Percentiles rank a stretch among this genome's conserved stretches.
phyloP scores from a whole-genome alignment of 2,797 vertebrate species.

The Lithobates pipiens region DNA sequence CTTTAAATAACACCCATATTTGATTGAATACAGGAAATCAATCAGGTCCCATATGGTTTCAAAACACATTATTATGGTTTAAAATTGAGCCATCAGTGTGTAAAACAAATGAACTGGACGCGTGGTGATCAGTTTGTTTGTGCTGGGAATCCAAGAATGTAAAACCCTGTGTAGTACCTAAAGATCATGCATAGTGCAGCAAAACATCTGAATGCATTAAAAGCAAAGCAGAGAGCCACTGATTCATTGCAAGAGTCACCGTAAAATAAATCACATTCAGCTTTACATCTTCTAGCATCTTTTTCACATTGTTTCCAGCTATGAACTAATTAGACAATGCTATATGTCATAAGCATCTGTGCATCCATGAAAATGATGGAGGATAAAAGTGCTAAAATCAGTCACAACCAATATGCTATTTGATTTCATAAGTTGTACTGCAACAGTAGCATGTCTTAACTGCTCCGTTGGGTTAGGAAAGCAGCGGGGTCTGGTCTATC shows the following conservation, averaged over 20 bases:
- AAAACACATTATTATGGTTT: neutral
- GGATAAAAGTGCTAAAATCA: too few relatives aligned
- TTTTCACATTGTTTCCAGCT: neutral
- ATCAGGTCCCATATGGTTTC: neutral
- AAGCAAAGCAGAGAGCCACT: neutral
- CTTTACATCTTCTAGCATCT: neutral
- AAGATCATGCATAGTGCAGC: neutral
- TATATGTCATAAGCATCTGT: too few relatives aligned
- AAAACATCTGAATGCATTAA: neutral
- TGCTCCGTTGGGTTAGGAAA: neutral
- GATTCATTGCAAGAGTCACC: neutral
- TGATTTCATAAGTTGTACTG: neutral
- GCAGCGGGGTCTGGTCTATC: too few relatives aligned
- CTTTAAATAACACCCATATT: neutral
- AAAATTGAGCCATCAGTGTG: neutral
- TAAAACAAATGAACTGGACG: neutral
- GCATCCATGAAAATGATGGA: too few relatives aligned
- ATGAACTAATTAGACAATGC: too few relatives aligned
- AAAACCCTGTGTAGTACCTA: neutral
- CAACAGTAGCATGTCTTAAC: neutral
- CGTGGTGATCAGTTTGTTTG: neutral
- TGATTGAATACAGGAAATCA: neutral
- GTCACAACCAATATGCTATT: neutral
- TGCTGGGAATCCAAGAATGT: neutral
- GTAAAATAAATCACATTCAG: neutral